Evolutionary conservation across 2,797 vertebrate genomes (phyloP).

Genomic region (Falco biarmicus): DNA sequence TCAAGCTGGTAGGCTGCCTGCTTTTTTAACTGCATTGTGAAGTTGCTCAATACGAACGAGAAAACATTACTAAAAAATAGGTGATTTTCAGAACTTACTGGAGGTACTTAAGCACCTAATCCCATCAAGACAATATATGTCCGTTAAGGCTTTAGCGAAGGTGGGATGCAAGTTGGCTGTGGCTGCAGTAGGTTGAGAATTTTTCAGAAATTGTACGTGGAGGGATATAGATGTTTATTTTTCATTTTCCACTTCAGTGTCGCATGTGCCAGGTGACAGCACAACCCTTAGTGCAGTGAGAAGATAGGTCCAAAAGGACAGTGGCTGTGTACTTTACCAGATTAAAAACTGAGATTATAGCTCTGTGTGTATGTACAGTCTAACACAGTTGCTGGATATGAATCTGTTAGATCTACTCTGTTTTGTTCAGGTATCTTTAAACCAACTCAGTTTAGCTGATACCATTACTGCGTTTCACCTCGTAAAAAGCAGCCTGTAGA

Average conservation of each 20-base stretch:
- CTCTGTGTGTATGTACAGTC: neutral
- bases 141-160: neutral
- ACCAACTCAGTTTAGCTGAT: neutral
- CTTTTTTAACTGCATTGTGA: fast-evolving
- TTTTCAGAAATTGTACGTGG: neutral
- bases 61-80: neutral
- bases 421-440: neutral
- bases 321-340: neutral
- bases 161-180: neutral
- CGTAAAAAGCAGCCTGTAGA: neutral
- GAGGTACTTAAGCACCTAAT: neutral
- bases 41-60: neutral
- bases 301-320: neutral
- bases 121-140: neutral
- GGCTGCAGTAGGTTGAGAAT: neutral
- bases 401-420: neutral
- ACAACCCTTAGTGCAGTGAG: neutral
- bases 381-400: neutral
- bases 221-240: neutral
- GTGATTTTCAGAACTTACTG: neutral
- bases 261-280: neutral
- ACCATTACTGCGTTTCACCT: neutral
- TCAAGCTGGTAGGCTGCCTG: neutral
- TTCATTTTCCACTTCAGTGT: neutral
- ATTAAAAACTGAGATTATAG: neutral